Conservation (phyloP, 2,888 invertebrate species). For the Flexamia atlantica region DNA sequence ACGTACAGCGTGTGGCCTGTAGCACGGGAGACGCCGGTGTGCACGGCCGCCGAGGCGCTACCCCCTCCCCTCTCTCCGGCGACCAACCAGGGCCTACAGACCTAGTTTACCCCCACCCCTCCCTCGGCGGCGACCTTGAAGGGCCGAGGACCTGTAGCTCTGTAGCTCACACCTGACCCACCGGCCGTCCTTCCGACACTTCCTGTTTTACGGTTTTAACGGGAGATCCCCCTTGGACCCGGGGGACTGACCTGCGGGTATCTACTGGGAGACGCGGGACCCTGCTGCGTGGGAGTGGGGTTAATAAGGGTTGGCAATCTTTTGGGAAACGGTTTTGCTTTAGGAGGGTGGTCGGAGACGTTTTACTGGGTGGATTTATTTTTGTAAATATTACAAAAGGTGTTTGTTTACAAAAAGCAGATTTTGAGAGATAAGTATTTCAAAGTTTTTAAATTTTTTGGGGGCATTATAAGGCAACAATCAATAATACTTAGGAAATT, state of each 20-base stretch:
- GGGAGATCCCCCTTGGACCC: not conserved
- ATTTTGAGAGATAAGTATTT: too few relatives aligned
- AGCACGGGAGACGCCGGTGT: constrained; percentile 20
- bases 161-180: constrained; percentile 2
- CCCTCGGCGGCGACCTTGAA: constrained; percentile 41
- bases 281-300: not conserved
- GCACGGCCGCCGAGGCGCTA: constrained; percentile 2
- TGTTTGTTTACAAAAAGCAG: too few relatives aligned
- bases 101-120: constrained; percentile 49
- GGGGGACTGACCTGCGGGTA: not conserved
- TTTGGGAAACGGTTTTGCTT: not conserved
- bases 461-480: too few relatives aligned
- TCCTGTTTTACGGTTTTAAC: constrained; percentile 56
- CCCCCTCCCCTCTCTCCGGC: constrained; percentile 1
- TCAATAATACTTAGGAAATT: too few relatives aligned
- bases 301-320: not conserved
- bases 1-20: not conserved
- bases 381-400: too few relatives aligned
- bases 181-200: constrained; percentile 41
- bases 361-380: too few relatives aligned
- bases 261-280: too few relatives aligned
- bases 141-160: constrained; percentile 41
- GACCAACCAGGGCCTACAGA: constrained; percentile 56
- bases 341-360: too few relatives aligned
- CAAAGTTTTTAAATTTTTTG: too few relatives aligned